These are phyloP conservation scores for Lysiphlebus fabarum DNA, from an alignment of 1,140 invertebrate species.

Conservation along the genomic window DNA sequence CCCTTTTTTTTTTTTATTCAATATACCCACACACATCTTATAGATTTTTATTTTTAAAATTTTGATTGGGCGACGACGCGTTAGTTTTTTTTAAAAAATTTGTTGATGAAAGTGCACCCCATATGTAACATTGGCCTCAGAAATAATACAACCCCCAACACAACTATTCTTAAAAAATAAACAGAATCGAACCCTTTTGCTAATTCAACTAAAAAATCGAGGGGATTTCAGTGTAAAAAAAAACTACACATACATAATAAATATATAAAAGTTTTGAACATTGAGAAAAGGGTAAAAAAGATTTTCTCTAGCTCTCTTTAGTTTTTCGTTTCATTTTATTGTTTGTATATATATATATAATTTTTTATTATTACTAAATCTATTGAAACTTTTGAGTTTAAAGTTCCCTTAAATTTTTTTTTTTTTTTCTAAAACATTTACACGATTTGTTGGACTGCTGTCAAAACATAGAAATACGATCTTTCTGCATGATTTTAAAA, in stretches of 20 bases:
- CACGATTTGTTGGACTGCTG: slow-evolving; percentile 43
- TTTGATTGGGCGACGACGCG: slow-evolving; percentile 20
- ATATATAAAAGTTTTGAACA: slow-evolving; percentile 19
- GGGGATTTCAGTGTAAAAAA: no score
- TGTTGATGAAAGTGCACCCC: slow-evolving; percentile 24
- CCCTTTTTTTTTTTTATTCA: slow-evolving; percentile 10
- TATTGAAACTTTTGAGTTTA: slow-evolving; percentile 11
- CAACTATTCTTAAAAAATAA: slow-evolving; percentile 39
- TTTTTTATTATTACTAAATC: slow-evolving; percentile 6
- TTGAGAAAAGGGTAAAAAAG: slow-evolving; percentile 12
- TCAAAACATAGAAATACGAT: slow-evolving; percentile 53
- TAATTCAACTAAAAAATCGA: slow-evolving; percentile 42
- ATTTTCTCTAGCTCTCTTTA: slow-evolving; percentile 22
- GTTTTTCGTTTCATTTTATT: slow-evolving; percentile 32
- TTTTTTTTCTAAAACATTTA: background rate
- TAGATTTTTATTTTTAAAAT: slow-evolving; percentile 18
- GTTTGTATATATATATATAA: no score
- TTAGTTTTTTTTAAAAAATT: slow-evolving; percentile 20
- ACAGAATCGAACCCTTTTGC: slow-evolving; percentile 48
- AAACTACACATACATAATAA: no score
- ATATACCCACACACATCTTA: slow-evolving; percentile 9
- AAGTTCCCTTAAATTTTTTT: background rate
- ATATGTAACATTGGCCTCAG: slow-evolving; percentile 26
- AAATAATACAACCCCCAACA: slow-evolving; percentile 21
- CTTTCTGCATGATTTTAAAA: slow-evolving; percentile 24